Conservation (phyloP, 23 tunicate genomes). For the Halocynthia aurantium region DNA sequence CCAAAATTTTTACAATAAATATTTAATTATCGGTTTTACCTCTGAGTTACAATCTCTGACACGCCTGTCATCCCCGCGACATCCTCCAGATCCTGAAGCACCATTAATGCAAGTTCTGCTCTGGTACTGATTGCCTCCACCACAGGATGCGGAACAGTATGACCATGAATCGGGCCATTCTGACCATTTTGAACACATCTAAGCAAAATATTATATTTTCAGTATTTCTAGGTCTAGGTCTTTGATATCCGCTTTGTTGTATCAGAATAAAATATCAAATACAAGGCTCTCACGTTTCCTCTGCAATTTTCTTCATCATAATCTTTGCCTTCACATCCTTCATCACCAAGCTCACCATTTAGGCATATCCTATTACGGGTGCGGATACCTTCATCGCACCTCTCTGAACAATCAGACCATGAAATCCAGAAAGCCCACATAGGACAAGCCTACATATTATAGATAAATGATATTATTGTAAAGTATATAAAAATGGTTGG, state of each 20-base stretch:
- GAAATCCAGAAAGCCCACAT: slow-evolving; percentile 43
- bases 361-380: slow-evolving; percentile 35
- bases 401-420: slow-evolving; percentile 33
- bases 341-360: slow-evolving; percentile 37
- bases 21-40: slow-evolving; percentile 15
- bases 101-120: slow-evolving; percentile 62
- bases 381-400: slow-evolving; percentile 41
- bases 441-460: slow-evolving; percentile 27
- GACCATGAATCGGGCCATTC: slow-evolving; percentile 59
- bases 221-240: too few species aligned
- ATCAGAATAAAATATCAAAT: not conserved
- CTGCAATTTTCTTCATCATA: not conserved
- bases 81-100: slow-evolving; percentile 26
- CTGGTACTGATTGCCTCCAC: slow-evolving; percentile 33
- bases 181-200: slow-evolving; percentile 70
- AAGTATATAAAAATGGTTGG: too few species aligned
- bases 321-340: slow-evolving; percentile 48
- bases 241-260: not conserved
- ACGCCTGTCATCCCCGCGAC: slow-evolving; percentile 26
- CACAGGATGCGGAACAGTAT: slow-evolving; percentile 50
- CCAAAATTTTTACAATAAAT: not conserved
- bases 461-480: too few species aligned
- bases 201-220: not conserved
- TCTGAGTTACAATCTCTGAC: slow-evolving; percentile 33
- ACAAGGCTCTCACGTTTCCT: not conserved